Conservation (phyloP, 2,888 invertebrate species). For the Sinotaia quadrata region DNA sequence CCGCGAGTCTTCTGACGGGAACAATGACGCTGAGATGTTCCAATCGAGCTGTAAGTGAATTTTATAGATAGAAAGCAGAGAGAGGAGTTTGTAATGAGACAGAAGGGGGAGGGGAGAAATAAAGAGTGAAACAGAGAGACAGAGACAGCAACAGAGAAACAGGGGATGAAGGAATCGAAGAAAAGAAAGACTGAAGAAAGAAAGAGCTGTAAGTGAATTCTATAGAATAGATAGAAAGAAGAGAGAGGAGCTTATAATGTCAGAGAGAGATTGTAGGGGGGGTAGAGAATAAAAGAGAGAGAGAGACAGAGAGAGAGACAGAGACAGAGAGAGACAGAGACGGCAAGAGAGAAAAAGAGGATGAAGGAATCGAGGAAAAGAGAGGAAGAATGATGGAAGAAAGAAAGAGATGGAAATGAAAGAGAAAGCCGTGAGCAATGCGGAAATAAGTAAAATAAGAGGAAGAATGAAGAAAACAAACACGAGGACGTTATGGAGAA, state of each 20-base stretch:
- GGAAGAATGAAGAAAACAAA: background rate
- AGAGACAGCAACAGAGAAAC: background rate
- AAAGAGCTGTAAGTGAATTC: slow-evolving; percentile 29
- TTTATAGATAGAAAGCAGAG: slow-evolving; percentile 23
- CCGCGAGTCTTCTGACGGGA: slow-evolving; percentile 16
- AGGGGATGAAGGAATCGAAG: no score
- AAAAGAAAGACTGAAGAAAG: background rate
- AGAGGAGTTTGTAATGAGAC: no score
- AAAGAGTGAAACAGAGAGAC: background rate
- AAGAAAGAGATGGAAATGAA: slow-evolving; percentile 1
- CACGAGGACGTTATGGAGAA: background rate
- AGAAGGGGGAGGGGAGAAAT: background rate
- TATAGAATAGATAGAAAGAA: slow-evolving; percentile 4
- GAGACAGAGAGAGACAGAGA: no score
- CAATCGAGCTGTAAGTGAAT: slow-evolving; percentile 28
- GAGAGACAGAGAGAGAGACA: background rate
- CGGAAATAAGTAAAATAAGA: no score
- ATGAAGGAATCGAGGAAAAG: background rate
- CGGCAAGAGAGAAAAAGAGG: background rate
- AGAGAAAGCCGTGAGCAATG: no score
- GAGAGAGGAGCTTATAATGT: background rate
- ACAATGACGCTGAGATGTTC: slow-evolving; percentile 11
- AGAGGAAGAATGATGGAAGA: background rate
- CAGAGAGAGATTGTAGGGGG: background rate
- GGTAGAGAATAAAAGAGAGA: background rate